Evolutionary conservation across 2,888 invertebrate species (phyloP).

Genomic region (Lacanobia wlatinum): DNA sequence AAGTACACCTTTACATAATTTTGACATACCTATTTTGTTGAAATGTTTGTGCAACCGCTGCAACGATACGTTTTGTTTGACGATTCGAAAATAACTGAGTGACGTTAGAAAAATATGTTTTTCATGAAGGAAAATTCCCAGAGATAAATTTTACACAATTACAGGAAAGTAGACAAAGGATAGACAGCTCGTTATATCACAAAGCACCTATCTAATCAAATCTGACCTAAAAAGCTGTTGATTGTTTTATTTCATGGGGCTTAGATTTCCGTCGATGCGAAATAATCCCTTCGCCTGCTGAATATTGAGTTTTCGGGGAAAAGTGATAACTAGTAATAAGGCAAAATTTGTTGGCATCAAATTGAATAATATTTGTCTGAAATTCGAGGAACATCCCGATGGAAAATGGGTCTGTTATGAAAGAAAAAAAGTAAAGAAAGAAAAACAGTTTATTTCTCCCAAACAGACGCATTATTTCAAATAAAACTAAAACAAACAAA

Average conservation of each 20-base stretch:
- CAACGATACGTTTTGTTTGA: not conserved
- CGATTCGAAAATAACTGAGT: not conserved
- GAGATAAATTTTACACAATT: not conserved
- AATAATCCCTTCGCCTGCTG: slow-evolving; percentile 35
- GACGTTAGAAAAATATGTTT: not conserved
- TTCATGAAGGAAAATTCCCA: not conserved
- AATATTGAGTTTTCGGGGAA: slow-evolving; percentile 43
- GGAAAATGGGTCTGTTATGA: too few species aligned
- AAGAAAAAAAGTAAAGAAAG: too few species aligned
- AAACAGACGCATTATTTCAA: too few species aligned
- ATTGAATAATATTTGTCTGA: not conserved
- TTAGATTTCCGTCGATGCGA: slow-evolving; percentile 35
- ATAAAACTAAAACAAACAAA: too few species aligned
- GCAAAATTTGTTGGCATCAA: slow-evolving; percentile 7
- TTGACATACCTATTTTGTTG: too few species aligned
- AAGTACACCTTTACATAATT: too few species aligned
- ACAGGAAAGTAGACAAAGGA: not conserved
- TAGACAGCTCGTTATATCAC: not conserved
- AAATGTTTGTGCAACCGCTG: not conserved
- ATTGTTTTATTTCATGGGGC: slow-evolving; percentile 41
- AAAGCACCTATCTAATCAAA: slow-evolving; percentile 40
- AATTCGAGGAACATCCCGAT: not conserved
- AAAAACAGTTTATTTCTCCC: too few species aligned
- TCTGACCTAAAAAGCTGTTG: slow-evolving; percentile 43
- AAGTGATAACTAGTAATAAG: slow-evolving; percentile 22